phyloP scores from a whole-genome alignment of 2,888 invertebrate species.

The Mesopsocus fuscifrons region DNA sequence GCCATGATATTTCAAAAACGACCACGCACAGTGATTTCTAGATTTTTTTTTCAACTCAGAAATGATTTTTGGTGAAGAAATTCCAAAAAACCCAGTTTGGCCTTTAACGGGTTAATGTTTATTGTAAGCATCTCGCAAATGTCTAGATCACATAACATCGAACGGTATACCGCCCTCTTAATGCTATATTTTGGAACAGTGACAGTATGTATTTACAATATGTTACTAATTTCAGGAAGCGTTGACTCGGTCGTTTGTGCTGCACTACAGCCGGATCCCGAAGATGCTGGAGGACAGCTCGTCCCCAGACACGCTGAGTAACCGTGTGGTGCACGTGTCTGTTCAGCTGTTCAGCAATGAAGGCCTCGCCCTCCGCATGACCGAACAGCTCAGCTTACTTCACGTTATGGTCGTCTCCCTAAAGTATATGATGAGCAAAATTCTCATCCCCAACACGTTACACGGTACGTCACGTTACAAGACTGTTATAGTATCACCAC shows the following conservation, averaged over 20 bases:
- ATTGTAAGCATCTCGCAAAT: no score
- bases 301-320: conserved; percentile 82
- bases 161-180: no score
- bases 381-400: conserved; percentile 69
- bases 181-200: no score
- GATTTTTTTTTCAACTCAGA: no score
- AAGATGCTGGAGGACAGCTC: conserved; percentile 68
- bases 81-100: no score
- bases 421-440: conserved; percentile 83
- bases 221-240: conserved; percentile 49
- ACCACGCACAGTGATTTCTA: no score
- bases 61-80: no score
- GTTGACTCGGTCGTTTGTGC: conserved; percentile 81
- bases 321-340: conserved; percentile 92
- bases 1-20: no score
- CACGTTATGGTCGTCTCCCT: conserved; percentile 86
- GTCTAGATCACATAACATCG: no score
- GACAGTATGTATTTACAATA: no score
- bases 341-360: conserved; percentile 92
- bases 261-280: conserved; percentile 90
- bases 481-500: no score
- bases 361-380: conserved; percentile 75
- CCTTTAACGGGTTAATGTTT: no score
- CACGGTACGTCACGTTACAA: conserved; percentile 59
- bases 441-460: conserved; percentile 67